Conservation (phyloP, 2,113 vertebrate genomes). For the Oncorhynchus kisutch region DNA sequence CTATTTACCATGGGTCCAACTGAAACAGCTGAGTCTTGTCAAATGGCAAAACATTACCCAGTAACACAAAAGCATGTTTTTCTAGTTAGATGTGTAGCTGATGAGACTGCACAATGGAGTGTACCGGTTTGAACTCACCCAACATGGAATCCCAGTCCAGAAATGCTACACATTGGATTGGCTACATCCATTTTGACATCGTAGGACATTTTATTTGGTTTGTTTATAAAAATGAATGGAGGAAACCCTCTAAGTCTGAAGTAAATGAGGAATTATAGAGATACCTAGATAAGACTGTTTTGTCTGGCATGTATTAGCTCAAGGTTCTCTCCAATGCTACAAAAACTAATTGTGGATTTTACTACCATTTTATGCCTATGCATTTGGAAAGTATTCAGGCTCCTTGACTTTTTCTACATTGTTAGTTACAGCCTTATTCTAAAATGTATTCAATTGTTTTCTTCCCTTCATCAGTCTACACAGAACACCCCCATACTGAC, state of each 20-base stretch:
- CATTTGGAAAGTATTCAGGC: no score
- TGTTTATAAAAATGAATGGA: not conserved
- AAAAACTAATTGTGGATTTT: not conserved
- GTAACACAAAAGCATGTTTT: not conserved
- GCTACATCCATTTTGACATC: not conserved
- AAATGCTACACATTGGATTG: not conserved
- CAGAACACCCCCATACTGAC: no score
- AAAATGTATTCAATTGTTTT: no score
- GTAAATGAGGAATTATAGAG: not conserved
- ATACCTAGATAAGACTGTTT: not conserved
- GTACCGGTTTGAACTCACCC: not conserved
- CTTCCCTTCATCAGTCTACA: no score
- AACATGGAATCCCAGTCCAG: not conserved
- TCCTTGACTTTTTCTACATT: no score
- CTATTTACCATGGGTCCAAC: not conserved
- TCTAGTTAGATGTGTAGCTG: conserved; percentile 5
- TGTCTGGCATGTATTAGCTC: not conserved
- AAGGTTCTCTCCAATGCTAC: not conserved
- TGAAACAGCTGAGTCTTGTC: not conserved
- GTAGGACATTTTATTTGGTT: not conserved
- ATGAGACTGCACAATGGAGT: not conserved
- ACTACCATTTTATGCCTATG: not conserved
- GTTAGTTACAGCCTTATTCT: no score
- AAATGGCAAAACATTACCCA: not conserved
- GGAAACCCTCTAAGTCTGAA: not conserved